phyloP scores from a whole-genome alignment of 35 echinoderm and acorn worm species.

The Strongylocentrotus purpuratus region DNA sequence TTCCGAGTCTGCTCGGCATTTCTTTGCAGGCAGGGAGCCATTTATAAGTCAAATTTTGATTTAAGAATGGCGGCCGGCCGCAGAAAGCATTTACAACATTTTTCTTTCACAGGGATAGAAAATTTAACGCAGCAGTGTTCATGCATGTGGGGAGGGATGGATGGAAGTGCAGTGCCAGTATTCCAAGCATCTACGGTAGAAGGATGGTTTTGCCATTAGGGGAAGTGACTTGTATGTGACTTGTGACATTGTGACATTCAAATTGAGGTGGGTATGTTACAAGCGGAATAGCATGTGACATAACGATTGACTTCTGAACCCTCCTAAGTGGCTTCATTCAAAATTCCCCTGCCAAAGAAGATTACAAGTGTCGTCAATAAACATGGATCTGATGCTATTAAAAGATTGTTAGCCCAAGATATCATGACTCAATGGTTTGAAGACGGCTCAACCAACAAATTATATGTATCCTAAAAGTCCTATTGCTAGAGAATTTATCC shows the following conservation, averaged over 20 bases:
- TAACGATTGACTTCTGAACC: constrained; percentile 15
- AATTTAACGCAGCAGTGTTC: background rate
- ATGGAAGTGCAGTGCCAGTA: background rate
- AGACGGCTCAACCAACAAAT: too few relatives aligned
- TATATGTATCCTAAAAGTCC: too few relatives aligned
- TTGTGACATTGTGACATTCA: constrained; percentile 25
- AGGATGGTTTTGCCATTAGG: background rate
- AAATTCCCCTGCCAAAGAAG: background rate
- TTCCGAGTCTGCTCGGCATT: background rate
- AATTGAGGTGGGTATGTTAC: background rate
- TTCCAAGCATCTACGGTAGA: background rate
- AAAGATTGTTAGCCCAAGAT: background rate
- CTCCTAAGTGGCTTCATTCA: background rate
- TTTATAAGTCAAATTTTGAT: background rate
- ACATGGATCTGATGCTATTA: background rate
- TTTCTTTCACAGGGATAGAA: background rate
- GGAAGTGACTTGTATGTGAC: constrained; percentile 14
- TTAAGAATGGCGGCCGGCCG: background rate
- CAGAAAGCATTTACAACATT: background rate
- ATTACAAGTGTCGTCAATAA: background rate
- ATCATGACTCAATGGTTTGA: background rate
- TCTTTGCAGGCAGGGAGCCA: constrained; percentile 14
- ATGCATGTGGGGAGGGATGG: background rate
- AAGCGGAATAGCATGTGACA: background rate
- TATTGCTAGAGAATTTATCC: too few relatives aligned